phyloP scores from a whole-genome alignment of 2,888 invertebrate species.

The Zaprionus bogoriensis region DNA sequence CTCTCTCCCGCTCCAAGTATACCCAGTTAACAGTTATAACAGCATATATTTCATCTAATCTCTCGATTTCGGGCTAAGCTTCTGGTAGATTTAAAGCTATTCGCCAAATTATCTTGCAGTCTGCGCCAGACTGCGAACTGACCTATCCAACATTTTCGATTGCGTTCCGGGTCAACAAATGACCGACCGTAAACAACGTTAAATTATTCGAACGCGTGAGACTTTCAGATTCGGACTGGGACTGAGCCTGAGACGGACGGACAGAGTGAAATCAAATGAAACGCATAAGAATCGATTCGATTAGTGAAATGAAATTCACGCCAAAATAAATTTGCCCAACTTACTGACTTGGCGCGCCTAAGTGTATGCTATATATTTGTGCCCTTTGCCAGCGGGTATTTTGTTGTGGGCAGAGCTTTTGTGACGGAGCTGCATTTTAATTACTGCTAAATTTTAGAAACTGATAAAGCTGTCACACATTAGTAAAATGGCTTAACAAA shows the following conservation, averaged over 20 bases:
- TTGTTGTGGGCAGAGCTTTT: background rate
- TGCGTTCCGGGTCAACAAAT: conserved; percentile 24
- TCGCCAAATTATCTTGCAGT: no score
- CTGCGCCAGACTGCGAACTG: conserved; percentile 18
- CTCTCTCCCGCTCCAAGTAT: no score
- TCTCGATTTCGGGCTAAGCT: background rate
- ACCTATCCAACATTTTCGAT: conserved; percentile 23
- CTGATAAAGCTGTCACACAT: no score
- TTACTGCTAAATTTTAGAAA: no score
- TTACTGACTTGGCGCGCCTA: conserved; percentile 66
- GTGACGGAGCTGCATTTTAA: no score
- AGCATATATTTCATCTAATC: background rate
- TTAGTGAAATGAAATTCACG: conserved; percentile 77
- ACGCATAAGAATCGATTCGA: conserved; percentile 77
- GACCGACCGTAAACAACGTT: conserved; percentile 40
- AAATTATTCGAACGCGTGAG: conserved; percentile 33
- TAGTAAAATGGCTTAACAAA: no score
- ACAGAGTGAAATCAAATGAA: conserved; percentile 67
- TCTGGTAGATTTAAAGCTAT: background rate
- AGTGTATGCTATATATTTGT: conserved; percentile 45
- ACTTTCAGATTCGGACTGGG: no score
- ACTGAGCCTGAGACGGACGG: no score
- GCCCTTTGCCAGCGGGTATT: conserved; percentile 2
- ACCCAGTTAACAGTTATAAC: background rate
- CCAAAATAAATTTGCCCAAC: conserved; percentile 75